These are phyloP conservation scores for Knipowitschia caucasica DNA, from an alignment of 2,797 vertebrate genomes.

Conservation along the genomic window DNA sequence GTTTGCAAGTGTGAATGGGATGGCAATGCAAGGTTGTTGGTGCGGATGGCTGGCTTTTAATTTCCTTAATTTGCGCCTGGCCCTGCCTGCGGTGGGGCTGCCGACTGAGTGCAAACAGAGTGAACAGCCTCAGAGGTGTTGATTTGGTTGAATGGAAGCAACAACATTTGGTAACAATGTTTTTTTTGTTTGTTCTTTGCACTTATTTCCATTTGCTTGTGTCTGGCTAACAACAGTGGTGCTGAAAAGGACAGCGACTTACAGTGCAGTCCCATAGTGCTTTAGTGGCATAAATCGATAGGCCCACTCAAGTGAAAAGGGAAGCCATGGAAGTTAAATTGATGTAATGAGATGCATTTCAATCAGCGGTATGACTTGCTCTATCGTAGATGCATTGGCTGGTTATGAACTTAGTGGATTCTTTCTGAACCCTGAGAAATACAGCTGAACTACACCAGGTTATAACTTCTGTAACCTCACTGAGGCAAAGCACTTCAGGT, in stretches of 20 bases:
- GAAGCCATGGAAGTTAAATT: slow-evolving; percentile 47
- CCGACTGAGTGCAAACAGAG: slow-evolving; percentile 35
- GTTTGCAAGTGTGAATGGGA: slow-evolving; percentile 40
- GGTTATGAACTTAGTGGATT: slow-evolving; percentile 12
- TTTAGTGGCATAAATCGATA: slow-evolving; percentile 58
- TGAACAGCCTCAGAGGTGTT: slow-evolving; percentile 56
- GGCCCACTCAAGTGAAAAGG: slow-evolving; percentile 46
- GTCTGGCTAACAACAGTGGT: slow-evolving; percentile 22
- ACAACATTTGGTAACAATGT: slow-evolving; percentile 31
- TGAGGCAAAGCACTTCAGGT: not conserved
- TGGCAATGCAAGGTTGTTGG: slow-evolving; percentile 52
- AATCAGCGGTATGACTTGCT: slow-evolving; percentile 35
- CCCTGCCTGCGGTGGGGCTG: slow-evolving; percentile 18
- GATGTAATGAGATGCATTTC: slow-evolving; percentile 60
- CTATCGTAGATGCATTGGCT: slow-evolving; percentile 18
- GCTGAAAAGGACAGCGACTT: slow-evolving; percentile 64
- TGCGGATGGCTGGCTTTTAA: slow-evolving; percentile 67
- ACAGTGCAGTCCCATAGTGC: slow-evolving; percentile 31
- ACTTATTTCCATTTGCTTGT: not conserved
- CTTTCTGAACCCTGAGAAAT: not conserved
- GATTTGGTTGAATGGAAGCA: slow-evolving; percentile 51
- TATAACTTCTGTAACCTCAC: not conserved
- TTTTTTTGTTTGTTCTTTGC: slow-evolving; percentile 17
- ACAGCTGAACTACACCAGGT: not conserved
- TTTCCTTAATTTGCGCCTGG: slow-evolving; percentile 65